Conservation (phyloP, 2,797 vertebrate species). For the Silurus lanzhouensis region DNA sequence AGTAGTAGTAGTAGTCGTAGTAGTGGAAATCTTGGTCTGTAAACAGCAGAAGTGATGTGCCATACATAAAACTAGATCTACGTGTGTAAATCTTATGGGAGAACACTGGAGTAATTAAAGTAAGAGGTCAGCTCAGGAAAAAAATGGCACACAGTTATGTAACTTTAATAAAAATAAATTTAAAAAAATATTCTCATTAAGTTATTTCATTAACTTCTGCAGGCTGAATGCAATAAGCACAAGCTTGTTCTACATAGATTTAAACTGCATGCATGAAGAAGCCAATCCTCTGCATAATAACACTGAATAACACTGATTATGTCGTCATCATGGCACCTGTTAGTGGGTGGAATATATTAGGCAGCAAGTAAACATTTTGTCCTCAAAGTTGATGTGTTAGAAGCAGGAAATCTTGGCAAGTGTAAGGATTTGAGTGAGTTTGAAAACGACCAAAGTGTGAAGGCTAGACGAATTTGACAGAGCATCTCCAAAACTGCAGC, state of each 20-base stretch:
- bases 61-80: not conserved
- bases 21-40: not conserved
- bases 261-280: not conserved
- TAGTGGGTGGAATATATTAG: no score
- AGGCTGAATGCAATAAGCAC: not conserved
- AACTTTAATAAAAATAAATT: constrained; percentile 10
- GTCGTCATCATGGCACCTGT: no score
- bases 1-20: no score
- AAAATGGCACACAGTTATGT: constrained; percentile 26
- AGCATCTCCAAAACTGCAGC: no score
- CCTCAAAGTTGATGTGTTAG: no score
- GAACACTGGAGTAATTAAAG: constrained; percentile 40
- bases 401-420: no score
- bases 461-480: no score
- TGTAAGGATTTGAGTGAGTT: no score
- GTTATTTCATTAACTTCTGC: not conserved
- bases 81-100: not conserved
- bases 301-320: not conserved
- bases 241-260: not conserved
- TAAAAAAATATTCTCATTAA: not conserved
- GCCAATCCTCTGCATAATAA: constrained; percentile 7
- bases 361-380: no score
- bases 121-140: constrained; percentile 1
- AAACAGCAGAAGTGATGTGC: constrained; percentile 24
- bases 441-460: no score